These are phyloP conservation scores for Magallana angulata DNA, from an alignment of 1,140 invertebrate species.

Conservation along the genomic window DNA sequence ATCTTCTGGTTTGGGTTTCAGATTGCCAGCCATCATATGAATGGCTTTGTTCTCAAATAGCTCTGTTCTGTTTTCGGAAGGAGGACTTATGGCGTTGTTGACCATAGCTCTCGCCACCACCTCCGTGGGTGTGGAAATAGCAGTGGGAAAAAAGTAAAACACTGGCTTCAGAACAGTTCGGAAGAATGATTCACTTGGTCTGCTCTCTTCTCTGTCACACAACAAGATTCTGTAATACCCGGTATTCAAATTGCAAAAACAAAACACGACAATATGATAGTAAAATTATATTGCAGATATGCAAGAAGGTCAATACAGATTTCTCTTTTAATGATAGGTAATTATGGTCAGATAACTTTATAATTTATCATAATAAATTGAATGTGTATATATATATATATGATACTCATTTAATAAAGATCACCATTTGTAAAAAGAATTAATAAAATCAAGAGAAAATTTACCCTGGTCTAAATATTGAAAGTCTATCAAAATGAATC, in stretches of 20 bases:
- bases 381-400: neutral
- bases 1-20: neutral
- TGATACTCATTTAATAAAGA: neutral
- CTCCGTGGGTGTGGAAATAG: slow-evolving; percentile 73
- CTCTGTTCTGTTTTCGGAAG: slow-evolving; percentile 60
- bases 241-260: slow-evolving; percentile 3
- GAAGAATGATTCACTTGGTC: slow-evolving; percentile 71
- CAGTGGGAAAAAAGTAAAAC: slow-evolving; percentile 73
- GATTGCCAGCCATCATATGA: slow-evolving; percentile 67
- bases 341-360: neutral
- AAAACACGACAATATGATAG: neutral
- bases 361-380: neutral
- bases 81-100: slow-evolving; percentile 65
- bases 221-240: slow-evolving; percentile 74
- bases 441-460: neutral
- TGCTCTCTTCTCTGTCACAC: slow-evolving; percentile 72
- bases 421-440: neutral
- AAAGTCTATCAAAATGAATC: slow-evolving; percentile 71
- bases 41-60: slow-evolving; percentile 77
- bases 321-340: neutral
- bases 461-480: slow-evolving; percentile 75
- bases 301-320: neutral
- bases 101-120: slow-evolving; percentile 74
- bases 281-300: neutral
- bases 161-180: slow-evolving; percentile 72